Conservation (phyloP, 2,113 vertebrate genomes). For the Cebidichthys violaceus region DNA sequence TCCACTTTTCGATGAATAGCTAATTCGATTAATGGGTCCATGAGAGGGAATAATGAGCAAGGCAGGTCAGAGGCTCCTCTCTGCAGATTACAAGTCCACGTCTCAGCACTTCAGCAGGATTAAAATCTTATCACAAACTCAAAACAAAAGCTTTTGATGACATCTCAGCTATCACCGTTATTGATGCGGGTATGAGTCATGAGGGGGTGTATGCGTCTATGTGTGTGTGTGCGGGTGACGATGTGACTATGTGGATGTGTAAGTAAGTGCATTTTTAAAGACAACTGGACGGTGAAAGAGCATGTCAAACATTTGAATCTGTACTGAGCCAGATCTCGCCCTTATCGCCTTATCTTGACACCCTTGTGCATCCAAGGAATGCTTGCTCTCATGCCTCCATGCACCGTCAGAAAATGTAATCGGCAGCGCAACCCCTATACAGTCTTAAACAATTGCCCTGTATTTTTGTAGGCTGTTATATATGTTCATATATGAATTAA, state of each 20-base stretch:
- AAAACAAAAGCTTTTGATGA: constrained; percentile 70
- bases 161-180: constrained; percentile 64
- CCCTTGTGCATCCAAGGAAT: constrained; percentile 73
- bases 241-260: constrained; percentile 27
- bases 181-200: constrained; percentile 72
- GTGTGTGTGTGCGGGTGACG: constrained; percentile 12
- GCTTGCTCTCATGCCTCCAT: constrained; percentile 68
- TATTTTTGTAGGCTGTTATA: not conserved
- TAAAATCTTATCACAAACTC: constrained; percentile 63
- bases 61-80: constrained; percentile 50
- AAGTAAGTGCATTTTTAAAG: constrained; percentile 25
- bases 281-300: constrained; percentile 61
- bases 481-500: not conserved
- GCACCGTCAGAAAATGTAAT: constrained; percentile 64
- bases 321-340: constrained; percentile 69
- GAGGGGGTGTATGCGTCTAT: constrained; percentile 18
- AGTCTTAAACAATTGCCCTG: not conserved
- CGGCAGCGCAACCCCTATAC: not conserved
- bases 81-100: constrained; percentile 27
- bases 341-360: constrained; percentile 78
- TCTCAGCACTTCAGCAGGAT: constrained; percentile 65
- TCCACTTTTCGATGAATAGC: constrained; percentile 68
- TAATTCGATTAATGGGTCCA: constrained; percentile 73
- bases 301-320: constrained; percentile 71
- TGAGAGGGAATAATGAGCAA: constrained; percentile 57